phyloP scores from a whole-genome alignment of 2,113 vertebrate species.

The Hypocryptadius cinnamomeus region DNA sequence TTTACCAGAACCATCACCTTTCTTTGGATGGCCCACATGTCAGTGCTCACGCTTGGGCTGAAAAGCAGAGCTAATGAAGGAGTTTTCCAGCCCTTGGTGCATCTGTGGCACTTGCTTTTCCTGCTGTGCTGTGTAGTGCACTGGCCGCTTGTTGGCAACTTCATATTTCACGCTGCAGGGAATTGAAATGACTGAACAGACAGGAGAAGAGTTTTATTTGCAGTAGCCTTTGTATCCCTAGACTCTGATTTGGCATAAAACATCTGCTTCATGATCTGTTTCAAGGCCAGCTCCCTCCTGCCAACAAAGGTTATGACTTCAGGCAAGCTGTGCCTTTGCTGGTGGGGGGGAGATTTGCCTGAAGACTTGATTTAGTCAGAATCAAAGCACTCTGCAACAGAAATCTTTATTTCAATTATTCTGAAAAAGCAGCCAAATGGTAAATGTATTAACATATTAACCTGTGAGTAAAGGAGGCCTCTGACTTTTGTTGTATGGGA shows the following conservation, averaged over 20 bases:
- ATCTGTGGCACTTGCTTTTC: slow-evolving; percentile 59
- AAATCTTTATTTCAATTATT: slow-evolving; percentile 68
- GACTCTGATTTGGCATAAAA: slow-evolving; percentile 78
- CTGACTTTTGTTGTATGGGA: background rate
- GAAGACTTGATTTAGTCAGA: slow-evolving; percentile 69
- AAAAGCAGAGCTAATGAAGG: slow-evolving; percentile 56
- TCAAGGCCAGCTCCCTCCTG: slow-evolving; percentile 69
- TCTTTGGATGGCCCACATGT: background rate
- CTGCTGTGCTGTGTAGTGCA: slow-evolving; percentile 54
- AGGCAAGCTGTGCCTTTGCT: slow-evolving; percentile 68
- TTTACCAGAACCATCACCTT: background rate
- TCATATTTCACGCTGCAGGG: slow-evolving; percentile 74
- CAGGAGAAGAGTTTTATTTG: slow-evolving; percentile 73
- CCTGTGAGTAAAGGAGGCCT: slow-evolving; percentile 6
- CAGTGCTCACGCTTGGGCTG: background rate
- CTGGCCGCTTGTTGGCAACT: slow-evolving; percentile 71
- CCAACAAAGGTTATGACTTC: slow-evolving; percentile 72
- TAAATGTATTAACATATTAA: slow-evolving; percentile 51
- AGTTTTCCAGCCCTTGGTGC: slow-evolving; percentile 50
- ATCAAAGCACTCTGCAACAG: slow-evolving; percentile 64
- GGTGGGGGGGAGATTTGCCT: slow-evolving; percentile 49
- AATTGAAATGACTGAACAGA: slow-evolving; percentile 73
- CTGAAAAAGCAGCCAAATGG: slow-evolving; percentile 38
- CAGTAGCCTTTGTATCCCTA: slow-evolving; percentile 64
- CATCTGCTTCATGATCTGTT: slow-evolving; percentile 84